A percentile compares a stretch with the other conserved stretches of the same genome.
Evolutionary conservation across 2,113 vertebrate genomes (phyloP).

Genomic region (Aegithalos caudatus): DNA sequence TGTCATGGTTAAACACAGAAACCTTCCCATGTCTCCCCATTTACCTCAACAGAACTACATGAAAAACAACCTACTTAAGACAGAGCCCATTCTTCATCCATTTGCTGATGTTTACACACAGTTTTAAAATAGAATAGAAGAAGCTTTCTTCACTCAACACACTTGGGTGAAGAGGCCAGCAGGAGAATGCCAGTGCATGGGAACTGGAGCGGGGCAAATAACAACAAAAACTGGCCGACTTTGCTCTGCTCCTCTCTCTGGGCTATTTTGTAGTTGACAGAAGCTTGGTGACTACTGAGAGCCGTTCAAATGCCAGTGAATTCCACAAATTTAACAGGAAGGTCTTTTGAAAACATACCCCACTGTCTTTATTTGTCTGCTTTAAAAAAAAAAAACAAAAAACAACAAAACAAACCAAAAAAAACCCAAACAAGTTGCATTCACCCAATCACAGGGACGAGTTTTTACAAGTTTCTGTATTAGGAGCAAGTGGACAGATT

Average conservation of each 20-base stretch:
- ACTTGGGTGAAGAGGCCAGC: slow-evolving; percentile 62
- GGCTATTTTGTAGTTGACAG: neutral
- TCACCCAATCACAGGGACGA: neutral
- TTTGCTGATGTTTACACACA: slow-evolving; percentile 55
- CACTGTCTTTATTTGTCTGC: neutral
- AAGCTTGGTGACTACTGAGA: neutral
- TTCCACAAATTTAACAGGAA: neutral
- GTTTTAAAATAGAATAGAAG: slow-evolving; percentile 57
- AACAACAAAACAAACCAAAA: neutral
- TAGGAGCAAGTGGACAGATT: slow-evolving; percentile 1
- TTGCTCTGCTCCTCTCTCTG: neutral
- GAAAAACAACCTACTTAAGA: slow-evolving; percentile 57
- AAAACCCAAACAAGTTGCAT: neutral
- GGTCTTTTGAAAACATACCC: neutral
- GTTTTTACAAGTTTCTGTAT: slow-evolving; percentile 39
- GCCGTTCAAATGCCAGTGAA: neutral
- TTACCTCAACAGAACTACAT: slow-evolving; percentile 44
- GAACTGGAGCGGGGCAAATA: neutral
- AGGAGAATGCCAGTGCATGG: slow-evolving; percentile 35
- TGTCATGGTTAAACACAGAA: slow-evolving; percentile 37
- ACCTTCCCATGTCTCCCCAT: slow-evolving; percentile 25
- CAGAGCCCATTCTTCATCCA: slow-evolving; percentile 36
- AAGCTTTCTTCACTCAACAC: slow-evolving; percentile 60
- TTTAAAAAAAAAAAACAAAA: neutral
- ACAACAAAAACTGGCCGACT: neutral